Evolutionary conservation across 2,888 invertebrate genomes (phyloP).

Genomic region (Allygus modestus): DNA sequence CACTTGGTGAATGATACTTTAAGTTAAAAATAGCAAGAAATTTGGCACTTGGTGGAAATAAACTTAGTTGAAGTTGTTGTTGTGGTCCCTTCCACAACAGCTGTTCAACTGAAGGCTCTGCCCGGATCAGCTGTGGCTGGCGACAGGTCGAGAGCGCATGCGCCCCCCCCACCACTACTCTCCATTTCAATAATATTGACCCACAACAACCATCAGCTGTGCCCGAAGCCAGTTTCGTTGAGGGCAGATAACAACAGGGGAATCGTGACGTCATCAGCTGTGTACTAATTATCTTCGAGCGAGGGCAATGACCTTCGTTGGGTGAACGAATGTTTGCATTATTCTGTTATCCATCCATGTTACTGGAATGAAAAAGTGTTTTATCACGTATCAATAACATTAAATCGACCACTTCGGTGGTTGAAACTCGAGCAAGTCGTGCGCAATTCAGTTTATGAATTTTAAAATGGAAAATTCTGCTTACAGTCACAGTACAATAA

Average conservation of each 20-base stretch:
- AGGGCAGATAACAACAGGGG: neutral
- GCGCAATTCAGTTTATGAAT: too few relatives aligned
- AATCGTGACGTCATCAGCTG: neutral
- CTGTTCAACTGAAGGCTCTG: conserved; percentile 57
- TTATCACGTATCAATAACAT: too few relatives aligned
- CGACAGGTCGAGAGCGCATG: conserved; percentile 46
- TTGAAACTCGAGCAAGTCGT: too few relatives aligned
- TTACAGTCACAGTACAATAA: too few relatives aligned
- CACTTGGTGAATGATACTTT: conserved; percentile 52
- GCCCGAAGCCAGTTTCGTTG: neutral
- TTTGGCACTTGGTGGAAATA: conserved; percentile 62
- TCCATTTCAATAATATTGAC: conserved; percentile 62
- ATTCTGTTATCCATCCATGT: too few relatives aligned
- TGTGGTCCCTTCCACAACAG: conserved; percentile 54
- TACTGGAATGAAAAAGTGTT: too few relatives aligned
- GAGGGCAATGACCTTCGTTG: neutral
- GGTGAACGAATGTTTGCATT: neutral
- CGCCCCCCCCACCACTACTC: conserved; percentile 49
- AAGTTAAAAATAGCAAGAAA: conserved; percentile 54
- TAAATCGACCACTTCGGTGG: too few relatives aligned
- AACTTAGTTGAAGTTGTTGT: conserved; percentile 48
- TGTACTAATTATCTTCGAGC: neutral
- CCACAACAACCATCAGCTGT: conserved; percentile 58
- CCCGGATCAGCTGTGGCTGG: conserved; percentile 44
- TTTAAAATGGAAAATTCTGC: too few relatives aligned